Evolutionary conservation across 2,888 invertebrate genomes (phyloP).

Genomic region (Sepiola atlantica): DNA sequence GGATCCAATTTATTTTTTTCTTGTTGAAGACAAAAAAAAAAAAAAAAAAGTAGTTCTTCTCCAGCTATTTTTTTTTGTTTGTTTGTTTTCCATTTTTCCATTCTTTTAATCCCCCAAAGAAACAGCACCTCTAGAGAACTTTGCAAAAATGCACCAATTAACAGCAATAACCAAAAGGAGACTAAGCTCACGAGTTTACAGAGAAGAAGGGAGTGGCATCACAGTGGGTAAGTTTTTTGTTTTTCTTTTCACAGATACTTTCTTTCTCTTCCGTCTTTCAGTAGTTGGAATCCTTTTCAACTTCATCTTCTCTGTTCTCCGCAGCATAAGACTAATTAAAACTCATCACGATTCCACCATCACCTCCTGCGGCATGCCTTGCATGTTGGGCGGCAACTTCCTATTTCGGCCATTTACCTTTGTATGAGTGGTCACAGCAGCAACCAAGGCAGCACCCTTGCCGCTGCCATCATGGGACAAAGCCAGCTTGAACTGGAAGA

Average conservation of each 20-base stretch:
- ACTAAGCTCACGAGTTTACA: not conserved
- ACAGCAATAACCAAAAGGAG: not conserved
- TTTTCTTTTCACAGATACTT: not conserved
- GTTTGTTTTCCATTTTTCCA: not conserved
- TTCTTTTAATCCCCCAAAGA: not conserved
- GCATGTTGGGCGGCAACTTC: constrained; percentile 34
- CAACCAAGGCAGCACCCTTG: constrained; percentile 74
- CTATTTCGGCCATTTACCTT: not conserved
- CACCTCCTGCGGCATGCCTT: not conserved
- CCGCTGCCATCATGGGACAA: constrained; percentile 75
- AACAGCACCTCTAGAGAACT: constrained; percentile 32
- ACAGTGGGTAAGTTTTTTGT: not conserved
- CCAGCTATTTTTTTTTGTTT: not conserved
- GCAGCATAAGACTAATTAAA: not conserved
- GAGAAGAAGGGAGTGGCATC: not conserved
- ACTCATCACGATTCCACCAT: not conserved
- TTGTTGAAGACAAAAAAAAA: too few species aligned
- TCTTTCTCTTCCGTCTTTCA: not conserved
- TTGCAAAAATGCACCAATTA: not conserved
- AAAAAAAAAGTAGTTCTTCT: too few species aligned
- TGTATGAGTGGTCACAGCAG: constrained; percentile 68
- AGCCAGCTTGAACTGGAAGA: constrained; percentile 70
- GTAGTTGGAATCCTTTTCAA: not conserved
- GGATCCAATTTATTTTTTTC: not conserved
- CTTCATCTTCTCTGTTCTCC: not conserved